Evolutionary conservation across 1,140 invertebrate species (phyloP).

Genomic region (Watersipora subatra): DNA sequence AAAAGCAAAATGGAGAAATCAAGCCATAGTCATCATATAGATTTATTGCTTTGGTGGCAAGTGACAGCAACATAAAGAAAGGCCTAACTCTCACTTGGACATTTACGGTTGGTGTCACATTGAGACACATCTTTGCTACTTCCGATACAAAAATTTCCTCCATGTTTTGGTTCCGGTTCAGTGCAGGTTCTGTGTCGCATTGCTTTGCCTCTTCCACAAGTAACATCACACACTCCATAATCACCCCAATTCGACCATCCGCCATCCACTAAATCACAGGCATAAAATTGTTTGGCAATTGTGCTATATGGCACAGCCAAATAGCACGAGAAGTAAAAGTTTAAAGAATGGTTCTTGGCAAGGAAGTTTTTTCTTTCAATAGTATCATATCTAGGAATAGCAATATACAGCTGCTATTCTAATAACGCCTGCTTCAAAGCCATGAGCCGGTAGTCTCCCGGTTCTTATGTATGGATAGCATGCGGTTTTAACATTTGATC

Average conservation of each 20-base stretch:
- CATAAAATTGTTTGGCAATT: background rate
- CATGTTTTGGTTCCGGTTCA: conserved; percentile 20
- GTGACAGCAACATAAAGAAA: background rate
- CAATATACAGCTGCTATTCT: no score
- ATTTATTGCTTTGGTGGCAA: background rate
- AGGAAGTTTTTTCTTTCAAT: no score
- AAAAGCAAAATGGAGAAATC: background rate
- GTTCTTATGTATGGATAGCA: no score
- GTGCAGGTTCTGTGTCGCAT: conserved; percentile 17
- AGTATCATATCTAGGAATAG: no score
- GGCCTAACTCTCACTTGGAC: no score
- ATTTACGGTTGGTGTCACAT: background rate
- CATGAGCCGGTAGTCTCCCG: no score
- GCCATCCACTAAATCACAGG: conserved; percentile 16
- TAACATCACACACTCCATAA: conserved; percentile 21
- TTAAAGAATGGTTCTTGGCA: no score
- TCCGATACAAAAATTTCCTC: conserved; percentile 1
- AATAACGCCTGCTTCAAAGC: no score
- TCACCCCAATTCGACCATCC: conserved; percentile 22
- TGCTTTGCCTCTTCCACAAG: conserved; percentile 21
- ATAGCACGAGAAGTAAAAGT: no score
- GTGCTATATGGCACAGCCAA: background rate
- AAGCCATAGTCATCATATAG: no score
- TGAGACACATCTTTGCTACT: background rate
- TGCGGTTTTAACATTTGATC: no score